A percentile compares a stretch with the other conserved stretches of the same genome.
Conservation (phyloP, 64 coral and sea anemone genomes). For the Montipora capricornis region DNA sequence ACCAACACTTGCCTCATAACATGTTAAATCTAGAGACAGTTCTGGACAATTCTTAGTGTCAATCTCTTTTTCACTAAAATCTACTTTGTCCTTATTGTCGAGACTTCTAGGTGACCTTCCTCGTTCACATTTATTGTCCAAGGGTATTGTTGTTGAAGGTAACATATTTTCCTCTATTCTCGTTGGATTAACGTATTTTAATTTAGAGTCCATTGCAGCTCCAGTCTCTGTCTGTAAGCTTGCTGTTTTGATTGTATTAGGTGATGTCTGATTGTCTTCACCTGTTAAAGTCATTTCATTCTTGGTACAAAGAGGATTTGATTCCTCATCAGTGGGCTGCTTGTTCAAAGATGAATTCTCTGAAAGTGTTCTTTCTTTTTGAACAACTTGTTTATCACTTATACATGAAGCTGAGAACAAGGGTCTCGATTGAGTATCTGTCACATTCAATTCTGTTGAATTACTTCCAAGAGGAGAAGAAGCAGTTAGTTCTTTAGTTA, state of each 20-base stretch:
- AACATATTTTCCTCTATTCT: background rate
- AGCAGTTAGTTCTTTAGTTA: background rate
- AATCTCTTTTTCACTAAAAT: background rate
- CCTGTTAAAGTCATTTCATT: background rate
- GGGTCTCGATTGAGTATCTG: slow-evolving; percentile 5
- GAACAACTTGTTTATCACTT: background rate
- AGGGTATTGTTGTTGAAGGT: background rate
- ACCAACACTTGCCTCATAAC: slow-evolving; percentile 44
- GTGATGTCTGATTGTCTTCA: background rate
- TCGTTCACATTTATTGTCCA: background rate
- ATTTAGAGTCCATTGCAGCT: background rate
- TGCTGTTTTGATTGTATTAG: background rate
- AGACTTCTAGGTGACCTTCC: background rate
- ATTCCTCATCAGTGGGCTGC: background rate
- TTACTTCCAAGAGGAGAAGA: background rate
- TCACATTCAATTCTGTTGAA: background rate
- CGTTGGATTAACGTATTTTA: background rate
- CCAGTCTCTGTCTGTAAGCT: background rate
- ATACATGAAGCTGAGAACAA: background rate
- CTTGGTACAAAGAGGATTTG: background rate
- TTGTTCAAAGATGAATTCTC: background rate
- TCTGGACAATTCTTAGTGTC: slow-evolving; percentile 4
- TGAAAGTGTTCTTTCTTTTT: background rate
- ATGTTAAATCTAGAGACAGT: slow-evolving; percentile 17
- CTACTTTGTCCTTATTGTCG: background rate